Evolutionary conservation across 2,888 invertebrate species (phyloP).

Genomic region (Orchesellides sinensis): DNA sequence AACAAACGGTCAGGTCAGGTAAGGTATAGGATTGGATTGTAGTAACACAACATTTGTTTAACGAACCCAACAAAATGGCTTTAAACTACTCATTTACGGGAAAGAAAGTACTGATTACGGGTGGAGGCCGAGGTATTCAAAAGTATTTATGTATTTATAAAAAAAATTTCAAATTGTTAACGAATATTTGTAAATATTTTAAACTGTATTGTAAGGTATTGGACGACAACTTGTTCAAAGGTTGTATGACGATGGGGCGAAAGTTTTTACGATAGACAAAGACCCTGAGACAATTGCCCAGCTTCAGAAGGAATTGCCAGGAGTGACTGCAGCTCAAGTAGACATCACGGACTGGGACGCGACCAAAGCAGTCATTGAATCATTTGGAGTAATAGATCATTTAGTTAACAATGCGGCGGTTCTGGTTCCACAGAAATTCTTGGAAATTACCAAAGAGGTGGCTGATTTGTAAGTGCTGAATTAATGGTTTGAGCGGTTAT

Average conservation of each 20-base stretch:
- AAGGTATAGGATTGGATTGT: no score
- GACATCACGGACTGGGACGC: slow-evolving; percentile 26
- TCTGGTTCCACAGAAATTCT: neutral
- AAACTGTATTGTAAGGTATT: slow-evolving; percentile 8
- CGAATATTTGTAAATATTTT: neutral
- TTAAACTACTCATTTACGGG: slow-evolving; percentile 25
- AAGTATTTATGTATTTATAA: no score
- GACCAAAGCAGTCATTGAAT: slow-evolving; percentile 3
- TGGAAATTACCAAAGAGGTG: slow-evolving; percentile 11
- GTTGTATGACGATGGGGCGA: slow-evolving; percentile 19
- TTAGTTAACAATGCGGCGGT: slow-evolving; percentile 43
- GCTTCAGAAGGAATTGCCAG: slow-evolving; percentile 12
- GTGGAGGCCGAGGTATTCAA: slow-evolving; percentile 5
- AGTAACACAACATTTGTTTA: no score
- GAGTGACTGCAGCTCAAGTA: slow-evolving; percentile 1
- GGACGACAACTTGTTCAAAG: slow-evolving; percentile 21
- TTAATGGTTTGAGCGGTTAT: neutral
- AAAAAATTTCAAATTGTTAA: neutral
- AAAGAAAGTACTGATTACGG: slow-evolving; percentile 6
- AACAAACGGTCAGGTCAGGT: no score
- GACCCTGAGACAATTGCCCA: neutral
- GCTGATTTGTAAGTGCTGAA: neutral
- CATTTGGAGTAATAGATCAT: slow-evolving; percentile 16
- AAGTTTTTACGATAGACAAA: slow-evolving; percentile 21
- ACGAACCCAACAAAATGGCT: slow-evolving; percentile 16